Conservation (phyloP, 2,888 invertebrate genomes). For the Microctonus hyperodae region DNA sequence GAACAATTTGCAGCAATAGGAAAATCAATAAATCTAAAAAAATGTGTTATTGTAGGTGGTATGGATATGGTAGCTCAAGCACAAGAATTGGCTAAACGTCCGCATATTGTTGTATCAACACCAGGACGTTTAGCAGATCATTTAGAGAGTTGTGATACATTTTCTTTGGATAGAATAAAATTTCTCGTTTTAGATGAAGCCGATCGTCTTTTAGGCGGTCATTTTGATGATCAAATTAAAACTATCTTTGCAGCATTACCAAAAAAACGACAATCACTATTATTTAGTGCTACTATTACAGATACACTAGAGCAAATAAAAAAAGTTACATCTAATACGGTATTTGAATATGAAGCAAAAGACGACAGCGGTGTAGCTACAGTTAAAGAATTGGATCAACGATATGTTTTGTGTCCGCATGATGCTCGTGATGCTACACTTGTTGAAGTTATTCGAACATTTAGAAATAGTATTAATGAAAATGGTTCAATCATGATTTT, state of each 20-base stretch:
- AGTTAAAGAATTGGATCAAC: slow-evolving; percentile 88
- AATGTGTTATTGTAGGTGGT: slow-evolving; percentile 92
- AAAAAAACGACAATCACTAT: slow-evolving; percentile 81
- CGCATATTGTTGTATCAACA: slow-evolving; percentile 96
- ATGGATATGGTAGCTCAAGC: slow-evolving; percentile 92
- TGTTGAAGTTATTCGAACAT: slow-evolving; percentile 81
- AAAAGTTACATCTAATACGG: slow-evolving; percentile 70
- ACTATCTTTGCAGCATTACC: slow-evolving; percentile 82
- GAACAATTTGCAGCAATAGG: slow-evolving; percentile 95
- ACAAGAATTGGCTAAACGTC: slow-evolving; percentile 79
- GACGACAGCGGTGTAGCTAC: slow-evolving; percentile 80
- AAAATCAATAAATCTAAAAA: slow-evolving; percentile 83
- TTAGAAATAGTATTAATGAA: slow-evolving; percentile 72
- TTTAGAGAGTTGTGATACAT: slow-evolving; percentile 84
- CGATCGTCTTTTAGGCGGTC: slow-evolving; percentile 83
- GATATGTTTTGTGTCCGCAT: slow-evolving; percentile 89
- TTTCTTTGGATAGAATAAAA: slow-evolving; percentile 78
- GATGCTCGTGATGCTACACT: slow-evolving; percentile 93
- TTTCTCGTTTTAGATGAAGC: slow-evolving; percentile 97
- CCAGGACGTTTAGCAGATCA: slow-evolving; percentile 96
- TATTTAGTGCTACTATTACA: slow-evolving; percentile 96
- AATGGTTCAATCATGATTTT: slow-evolving; percentile 92
- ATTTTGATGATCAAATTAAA: slow-evolving; percentile 83
- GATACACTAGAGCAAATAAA: slow-evolving; percentile 77
- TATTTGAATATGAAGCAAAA: slow-evolving; percentile 63